Evolutionary conservation across 2,888 invertebrate genomes (phyloP), one percentile per base, ranked within the genome.

Genomic region (Ellobium chinense): DNA sequence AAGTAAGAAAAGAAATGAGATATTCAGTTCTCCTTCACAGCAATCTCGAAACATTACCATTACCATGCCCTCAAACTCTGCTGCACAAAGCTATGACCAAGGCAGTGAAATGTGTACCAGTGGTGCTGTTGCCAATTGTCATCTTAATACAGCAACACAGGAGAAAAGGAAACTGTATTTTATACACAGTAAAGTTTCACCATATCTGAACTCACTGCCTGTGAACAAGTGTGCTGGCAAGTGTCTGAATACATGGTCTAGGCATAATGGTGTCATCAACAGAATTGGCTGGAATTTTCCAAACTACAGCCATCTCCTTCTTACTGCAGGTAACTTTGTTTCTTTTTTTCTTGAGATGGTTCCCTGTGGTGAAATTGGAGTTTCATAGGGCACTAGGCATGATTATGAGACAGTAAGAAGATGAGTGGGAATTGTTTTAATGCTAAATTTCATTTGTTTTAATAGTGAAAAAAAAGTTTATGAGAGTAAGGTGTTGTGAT

Each of bases 251-350:
- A 37, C 65, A 29, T 72, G 85, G 82, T 9, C 80, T 29, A 89
- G 85, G n/a, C 91, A 92, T 85, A 80, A 76, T 65, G 88, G 89
- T 54, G 86, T 84, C 12, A 85, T 91, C 9, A 92, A 90, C 77
- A 87, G 90, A 82, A 73, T 92, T 14, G 85, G 86, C 76, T 92
- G 92, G 92, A 89, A 90, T 76, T 66, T 83, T 58, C 73, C 88
- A 46, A 80, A 86, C 24, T 91, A 85, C 76, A 91, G 91, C 81
- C 92, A 93, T 83, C 82, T 93, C 37, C 80, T 93, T 0, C 83
- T 90, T 4, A 90, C 93, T 5, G 90, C 88, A 36, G 91, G 92
- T 80, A 36, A 74, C 39, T 58, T 56, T 66, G 27, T 34, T 54
- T 29, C 9, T 31, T 66, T 29, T 27, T 62, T 9, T 24, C n/a